Percentiles rank a stretch among this genome's conserved stretches.
Evolutionary conservation across 2,113 vertebrate species (phyloP).

Genomic region (Probosciger aterrimus): DNA sequence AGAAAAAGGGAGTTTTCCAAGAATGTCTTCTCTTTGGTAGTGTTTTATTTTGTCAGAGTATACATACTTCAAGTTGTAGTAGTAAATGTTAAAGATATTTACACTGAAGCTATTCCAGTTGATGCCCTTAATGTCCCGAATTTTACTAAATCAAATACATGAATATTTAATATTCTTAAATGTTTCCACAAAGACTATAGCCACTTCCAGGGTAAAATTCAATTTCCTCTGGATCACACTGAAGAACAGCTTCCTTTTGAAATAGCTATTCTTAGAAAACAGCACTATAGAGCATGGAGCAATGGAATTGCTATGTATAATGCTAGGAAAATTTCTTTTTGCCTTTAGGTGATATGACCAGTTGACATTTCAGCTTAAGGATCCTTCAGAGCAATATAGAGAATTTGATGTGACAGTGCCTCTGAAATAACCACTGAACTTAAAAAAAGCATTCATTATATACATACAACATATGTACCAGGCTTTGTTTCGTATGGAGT

Average conservation of each 20-base stretch:
- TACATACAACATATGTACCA: background rate
- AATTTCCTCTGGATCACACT: background rate
- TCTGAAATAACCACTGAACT: slow-evolving; percentile 23
- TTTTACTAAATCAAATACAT: slow-evolving; percentile 13
- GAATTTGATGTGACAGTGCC: slow-evolving; percentile 54
- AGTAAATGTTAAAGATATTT: slow-evolving; percentile 12
- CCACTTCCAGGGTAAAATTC: slow-evolving; percentile 23
- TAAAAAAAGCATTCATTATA: background rate
- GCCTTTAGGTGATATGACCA: slow-evolving; percentile 33
- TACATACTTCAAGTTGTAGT: background rate
- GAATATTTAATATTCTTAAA: slow-evolving; percentile 47
- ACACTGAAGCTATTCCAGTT: background rate
- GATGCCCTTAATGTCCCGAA: background rate
- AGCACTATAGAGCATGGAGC: background rate
- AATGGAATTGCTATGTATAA: slow-evolving; percentile 25
- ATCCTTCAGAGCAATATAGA: slow-evolving; percentile 35
- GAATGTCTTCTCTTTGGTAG: background rate
- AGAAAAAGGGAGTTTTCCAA: background rate
- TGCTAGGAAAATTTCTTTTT: slow-evolving; percentile 40
- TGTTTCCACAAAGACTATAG: slow-evolving; percentile 28
- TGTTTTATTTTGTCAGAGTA: background rate
- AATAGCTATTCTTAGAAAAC: slow-evolving; percentile 47
- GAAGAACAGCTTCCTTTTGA: slow-evolving; percentile 5
- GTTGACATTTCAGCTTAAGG: slow-evolving; percentile 56
- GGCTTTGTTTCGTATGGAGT: background rate